Evolutionary conservation across 1,140 invertebrate species (phyloP).

Genomic region (Saccostrea cuccullata): DNA sequence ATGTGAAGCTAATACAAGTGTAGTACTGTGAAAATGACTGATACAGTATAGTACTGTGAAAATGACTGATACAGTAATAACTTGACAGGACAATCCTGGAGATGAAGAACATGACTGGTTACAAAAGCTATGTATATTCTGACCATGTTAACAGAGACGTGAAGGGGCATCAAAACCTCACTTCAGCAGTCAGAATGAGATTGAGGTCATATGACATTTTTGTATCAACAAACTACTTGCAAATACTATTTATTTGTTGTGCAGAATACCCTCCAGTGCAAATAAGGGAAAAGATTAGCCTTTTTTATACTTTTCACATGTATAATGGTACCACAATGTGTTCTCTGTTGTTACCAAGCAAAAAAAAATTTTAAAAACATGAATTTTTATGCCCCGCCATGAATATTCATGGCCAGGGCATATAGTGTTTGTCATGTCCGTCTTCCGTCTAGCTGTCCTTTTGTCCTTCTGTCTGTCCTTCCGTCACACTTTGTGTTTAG

Average conservation of each 20-base stretch:
- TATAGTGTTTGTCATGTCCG: too few relatives aligned
- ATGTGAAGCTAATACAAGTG: constrained; percentile 83
- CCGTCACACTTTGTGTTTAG: too few relatives aligned
- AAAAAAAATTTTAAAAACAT: too few relatives aligned
- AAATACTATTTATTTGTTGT: background rate
- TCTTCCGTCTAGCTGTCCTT: too few relatives aligned
- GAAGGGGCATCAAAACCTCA: background rate
- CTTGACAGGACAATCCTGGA: background rate
- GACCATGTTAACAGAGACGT: background rate
- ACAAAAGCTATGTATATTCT: background rate
- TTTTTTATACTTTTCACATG: background rate
- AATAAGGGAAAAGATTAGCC: background rate
- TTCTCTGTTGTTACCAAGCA: background rate
- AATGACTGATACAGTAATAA: background rate
- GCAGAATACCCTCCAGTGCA: background rate
- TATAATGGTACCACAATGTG: background rate
- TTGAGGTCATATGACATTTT: background rate
- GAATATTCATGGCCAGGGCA: too few relatives aligned
- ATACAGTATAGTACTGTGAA: too few relatives aligned
- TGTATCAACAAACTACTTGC: background rate
- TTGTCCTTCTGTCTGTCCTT: too few relatives aligned
- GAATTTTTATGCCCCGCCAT: too few relatives aligned
- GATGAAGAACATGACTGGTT: background rate
- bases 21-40: too few relatives aligned
- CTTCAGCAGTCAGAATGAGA: background rate